These are phyloP conservation scores for Burhinus oedicnemus DNA, from an alignment of 2,113 vertebrate species.

Conservation along the genomic window DNA sequence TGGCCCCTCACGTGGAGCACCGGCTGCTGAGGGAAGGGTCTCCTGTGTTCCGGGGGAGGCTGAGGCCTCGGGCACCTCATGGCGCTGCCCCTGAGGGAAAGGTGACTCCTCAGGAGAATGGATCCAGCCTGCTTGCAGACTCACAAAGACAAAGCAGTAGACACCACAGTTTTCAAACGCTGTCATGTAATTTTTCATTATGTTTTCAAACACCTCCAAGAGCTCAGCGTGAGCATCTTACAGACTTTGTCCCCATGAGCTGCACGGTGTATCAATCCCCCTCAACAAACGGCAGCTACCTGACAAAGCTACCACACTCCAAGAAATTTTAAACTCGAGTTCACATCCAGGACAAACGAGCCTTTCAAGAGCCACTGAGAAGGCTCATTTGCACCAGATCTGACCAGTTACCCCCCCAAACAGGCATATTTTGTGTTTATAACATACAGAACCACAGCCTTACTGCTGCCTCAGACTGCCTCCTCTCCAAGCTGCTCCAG, in stretches of 20 bases:
- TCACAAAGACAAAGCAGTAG: background rate
- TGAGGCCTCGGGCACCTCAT: rapidly evolving
- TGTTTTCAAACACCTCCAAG: background rate
- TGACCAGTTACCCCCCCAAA: background rate
- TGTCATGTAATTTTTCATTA: too few species aligned
- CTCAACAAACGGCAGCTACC: background rate
- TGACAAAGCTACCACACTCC: background rate
- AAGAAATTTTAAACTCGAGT: rapidly evolving
- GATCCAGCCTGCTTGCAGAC: too few species aligned
- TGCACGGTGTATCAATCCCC: rapidly evolving
- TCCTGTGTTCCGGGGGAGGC: background rate
- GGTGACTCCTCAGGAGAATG: rapidly evolving
- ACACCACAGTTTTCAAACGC: background rate
- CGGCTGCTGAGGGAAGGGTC: rapidly evolving
- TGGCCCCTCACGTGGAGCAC: rapidly evolving
- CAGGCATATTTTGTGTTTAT: background rate
- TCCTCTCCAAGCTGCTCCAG: background rate
- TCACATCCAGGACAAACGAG: rapidly evolving
- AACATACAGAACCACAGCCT: background rate
- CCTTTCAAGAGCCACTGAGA: background rate
- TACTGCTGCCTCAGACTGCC: too few species aligned
- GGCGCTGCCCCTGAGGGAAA: background rate
- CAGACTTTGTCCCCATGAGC: background rate
- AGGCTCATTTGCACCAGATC: background rate
- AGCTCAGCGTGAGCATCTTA: background rate